Percentiles rank a stretch among this genome's conserved stretches.
phyloP scores from a whole-genome alignment of 2,888 invertebrate genomes.

The Heliconius charithonia region DNA sequence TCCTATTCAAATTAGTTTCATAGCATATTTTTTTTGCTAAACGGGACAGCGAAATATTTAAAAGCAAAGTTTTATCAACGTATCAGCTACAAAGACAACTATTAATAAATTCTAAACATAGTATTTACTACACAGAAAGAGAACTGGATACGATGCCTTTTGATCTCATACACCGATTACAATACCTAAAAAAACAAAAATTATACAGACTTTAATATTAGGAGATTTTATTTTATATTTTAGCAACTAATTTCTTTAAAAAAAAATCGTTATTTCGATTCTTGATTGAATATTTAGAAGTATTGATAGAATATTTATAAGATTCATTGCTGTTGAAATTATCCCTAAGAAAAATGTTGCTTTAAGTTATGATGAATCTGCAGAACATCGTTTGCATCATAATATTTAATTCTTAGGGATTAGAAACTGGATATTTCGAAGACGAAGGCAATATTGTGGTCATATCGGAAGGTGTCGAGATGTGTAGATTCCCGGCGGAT shows the following conservation, averaged over 20 bases:
- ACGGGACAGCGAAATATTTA: background rate
- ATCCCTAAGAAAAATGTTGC: background rate
- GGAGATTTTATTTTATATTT: background rate
- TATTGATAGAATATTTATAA: no score
- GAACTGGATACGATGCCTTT: no score
- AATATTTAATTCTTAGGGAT: slow-evolving; percentile 76
- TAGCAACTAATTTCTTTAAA: background rate
- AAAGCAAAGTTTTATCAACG: slow-evolving; percentile 8
- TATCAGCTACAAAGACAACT: background rate
- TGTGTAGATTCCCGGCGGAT: slow-evolving; percentile 85
- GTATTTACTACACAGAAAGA: background rate
- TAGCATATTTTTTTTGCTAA: background rate
- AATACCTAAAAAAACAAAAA: background rate
- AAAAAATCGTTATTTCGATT: background rate
- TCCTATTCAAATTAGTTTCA: background rate
- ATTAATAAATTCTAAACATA: background rate
- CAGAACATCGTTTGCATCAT: slow-evolving; percentile 68
- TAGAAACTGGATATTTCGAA: slow-evolving; percentile 85
- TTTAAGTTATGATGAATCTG: slow-evolving; percentile 41
- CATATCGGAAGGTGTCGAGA: slow-evolving; percentile 85
- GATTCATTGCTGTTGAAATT: background rate
- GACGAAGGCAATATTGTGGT: slow-evolving; percentile 84
- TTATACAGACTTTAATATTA: background rate
- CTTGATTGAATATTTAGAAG: background rate
- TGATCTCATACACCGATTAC: background rate